Conservation (phyloP, 2,113 vertebrate species). For the Seriola dumerili region DNA sequence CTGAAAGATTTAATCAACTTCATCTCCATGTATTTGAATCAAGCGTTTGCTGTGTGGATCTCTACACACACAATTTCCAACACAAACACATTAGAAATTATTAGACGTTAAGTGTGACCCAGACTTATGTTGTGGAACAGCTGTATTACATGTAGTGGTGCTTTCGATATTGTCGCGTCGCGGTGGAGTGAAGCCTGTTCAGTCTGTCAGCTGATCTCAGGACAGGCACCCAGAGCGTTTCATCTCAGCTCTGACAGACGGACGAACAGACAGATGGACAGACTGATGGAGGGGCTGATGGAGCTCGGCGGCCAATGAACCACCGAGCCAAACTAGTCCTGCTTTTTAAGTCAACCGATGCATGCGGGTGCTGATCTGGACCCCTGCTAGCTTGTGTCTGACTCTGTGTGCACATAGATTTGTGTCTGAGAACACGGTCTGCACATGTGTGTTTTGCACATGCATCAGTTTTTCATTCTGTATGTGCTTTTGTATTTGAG, state of each 20-base stretch:
- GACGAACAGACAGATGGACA: conserved; percentile 64
- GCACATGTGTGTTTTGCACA: conserved; percentile 1
- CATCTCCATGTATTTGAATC: neutral
- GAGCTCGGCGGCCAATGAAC: conserved; percentile 61
- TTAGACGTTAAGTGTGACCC: neutral
- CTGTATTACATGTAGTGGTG: neutral
- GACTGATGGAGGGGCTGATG: conserved; percentile 64
- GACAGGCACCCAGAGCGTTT: conserved; percentile 35
- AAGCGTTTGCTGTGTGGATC: neutral
- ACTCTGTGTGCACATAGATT: conserved; percentile 22
- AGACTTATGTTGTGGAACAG: conserved; percentile 21
- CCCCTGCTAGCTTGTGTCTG: conserved; percentile 44
- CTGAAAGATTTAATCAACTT: neutral
- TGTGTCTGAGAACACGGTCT: neutral
- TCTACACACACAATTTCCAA: neutral
- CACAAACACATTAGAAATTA: conserved; percentile 24
- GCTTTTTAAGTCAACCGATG: conserved; percentile 58
- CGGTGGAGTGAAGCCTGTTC: conserved; percentile 38
- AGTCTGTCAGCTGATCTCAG: conserved; percentile 42
- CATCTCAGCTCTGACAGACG: conserved; percentile 59
- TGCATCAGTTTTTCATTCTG: neutral
- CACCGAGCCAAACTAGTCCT: conserved; percentile 55
- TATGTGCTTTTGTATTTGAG: neutral
- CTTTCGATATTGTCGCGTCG: conserved; percentile 9
- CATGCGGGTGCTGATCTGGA: conserved; percentile 62